Evolutionary conservation across 1,140 invertebrate species (phyloP).

Genomic region (Drosophila hydei): DNA sequence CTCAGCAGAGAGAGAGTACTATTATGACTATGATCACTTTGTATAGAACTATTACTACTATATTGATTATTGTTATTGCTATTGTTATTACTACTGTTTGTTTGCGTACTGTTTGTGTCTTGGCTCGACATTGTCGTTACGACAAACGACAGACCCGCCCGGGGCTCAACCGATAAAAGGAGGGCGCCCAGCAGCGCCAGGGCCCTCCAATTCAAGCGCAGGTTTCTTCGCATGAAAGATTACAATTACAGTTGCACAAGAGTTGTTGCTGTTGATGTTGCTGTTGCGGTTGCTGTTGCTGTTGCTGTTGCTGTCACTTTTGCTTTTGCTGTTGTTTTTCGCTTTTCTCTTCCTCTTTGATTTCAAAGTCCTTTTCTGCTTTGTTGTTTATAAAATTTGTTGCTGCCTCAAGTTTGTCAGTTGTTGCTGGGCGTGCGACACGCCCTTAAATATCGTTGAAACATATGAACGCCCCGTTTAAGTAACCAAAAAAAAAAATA

Average conservation of each 20-base stretch:
- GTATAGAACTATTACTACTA: slow-evolving; percentile 71
- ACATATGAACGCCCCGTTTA: slow-evolving; percentile 66
- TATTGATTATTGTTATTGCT: slow-evolving; percentile 19
- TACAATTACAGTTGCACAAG: slow-evolving; percentile 63
- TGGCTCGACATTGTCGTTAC: slow-evolving; percentile 43
- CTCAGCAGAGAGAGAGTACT: slow-evolving; percentile 50
- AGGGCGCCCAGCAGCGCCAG: slow-evolving; percentile 84
- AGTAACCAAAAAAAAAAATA: slow-evolving; percentile 16
- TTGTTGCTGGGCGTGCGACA: slow-evolving; percentile 55
- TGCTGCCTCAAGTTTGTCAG: slow-evolving; percentile 45
- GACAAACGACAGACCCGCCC: slow-evolving; percentile 68
- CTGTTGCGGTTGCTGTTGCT: slow-evolving; percentile 8
- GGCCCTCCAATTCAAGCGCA: slow-evolving; percentile 83
- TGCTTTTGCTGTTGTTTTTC: slow-evolving; percentile 31
- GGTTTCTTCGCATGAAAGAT: slow-evolving; percentile 83
- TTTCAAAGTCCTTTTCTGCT: slow-evolving; percentile 12
- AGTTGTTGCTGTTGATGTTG: slow-evolving; percentile 29
- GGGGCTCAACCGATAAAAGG: slow-evolving; percentile 76
- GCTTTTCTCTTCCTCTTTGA: slow-evolving; percentile 7
- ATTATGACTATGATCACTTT: slow-evolving; percentile 79
- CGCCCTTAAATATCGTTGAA: slow-evolving; percentile 70
- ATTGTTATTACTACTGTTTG: slow-evolving; percentile 10
- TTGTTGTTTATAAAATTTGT: slow-evolving; percentile 27
- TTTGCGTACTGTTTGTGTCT: slow-evolving; percentile 25
- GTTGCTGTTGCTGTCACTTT: slow-evolving; percentile 10